Evolutionary conservation across 2,113 vertebrate genomes (phyloP), one percentile per base, ranked within the genome.

Genomic region (Actinemys pallida): DNA sequence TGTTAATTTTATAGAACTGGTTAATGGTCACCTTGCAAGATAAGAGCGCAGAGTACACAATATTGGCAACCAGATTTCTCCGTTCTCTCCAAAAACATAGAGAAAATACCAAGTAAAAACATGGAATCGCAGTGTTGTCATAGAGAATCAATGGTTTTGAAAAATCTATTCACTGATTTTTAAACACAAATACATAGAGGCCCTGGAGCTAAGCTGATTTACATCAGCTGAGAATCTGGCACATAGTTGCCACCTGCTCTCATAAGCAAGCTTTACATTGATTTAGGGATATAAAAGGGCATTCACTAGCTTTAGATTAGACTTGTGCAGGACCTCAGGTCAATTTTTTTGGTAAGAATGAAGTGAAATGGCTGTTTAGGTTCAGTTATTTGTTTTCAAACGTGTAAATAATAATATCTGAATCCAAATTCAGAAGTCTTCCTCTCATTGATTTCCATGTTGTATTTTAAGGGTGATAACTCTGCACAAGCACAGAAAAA

Each of bases 21-120:
- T 84, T 90, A 93, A 92, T 50, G 56, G 50, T 81, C 49, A 90
- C 78, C 81, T 95, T 92, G 84, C 86, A 92, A 76, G 93, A 53
- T 27, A 25, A 90, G 19, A 24, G 1, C 90, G 87, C 84, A 59
- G 10, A 35, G 84, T 53, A 59, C 54, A 62, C 7, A 10, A 25
- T 47, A 59, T 57, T 83, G 27, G 31, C 53, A 90, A 69, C 8
- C 6, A 69, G 4, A 14, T 14, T 57, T 45, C 8, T 53, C 29
- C 53, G n/a, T 85, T 17, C 31, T 45, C 24, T 65, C 81, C 13
- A 53, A 85, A 85, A 91, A 42, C 11, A 22, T 69, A 54, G 12
- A 39, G 31, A 35, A 88, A 88, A 2, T 54, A 50, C 16, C 5
- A 47, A n/a, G 79, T 79, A 5, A 76, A 87, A 89, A 39, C 6